Conservation (phyloP, 64 coral and sea anemone genomes). For the Catalaphyllia jardinei region DNA sequence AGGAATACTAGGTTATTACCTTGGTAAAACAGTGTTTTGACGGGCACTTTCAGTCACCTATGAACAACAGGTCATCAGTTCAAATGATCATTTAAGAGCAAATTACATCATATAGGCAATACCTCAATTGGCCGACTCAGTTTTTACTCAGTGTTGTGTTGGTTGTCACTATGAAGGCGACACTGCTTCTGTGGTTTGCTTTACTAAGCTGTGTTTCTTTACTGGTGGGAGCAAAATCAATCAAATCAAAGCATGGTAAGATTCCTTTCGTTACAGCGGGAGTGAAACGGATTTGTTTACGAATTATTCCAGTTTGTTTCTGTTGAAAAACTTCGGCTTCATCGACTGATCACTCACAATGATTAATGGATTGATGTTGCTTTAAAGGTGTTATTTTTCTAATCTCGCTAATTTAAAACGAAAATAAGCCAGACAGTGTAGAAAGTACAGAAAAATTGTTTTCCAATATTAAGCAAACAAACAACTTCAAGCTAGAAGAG, state of each 20-base stretch:
- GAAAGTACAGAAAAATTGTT: not conserved
- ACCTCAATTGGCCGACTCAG: not conserved
- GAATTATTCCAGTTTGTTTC: not conserved
- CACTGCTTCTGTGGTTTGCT: not conserved
- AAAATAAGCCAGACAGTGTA: not conserved
- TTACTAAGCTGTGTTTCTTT: conserved; percentile 1
- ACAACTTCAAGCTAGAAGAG: not conserved
- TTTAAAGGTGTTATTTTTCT: not conserved
- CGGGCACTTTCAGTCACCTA: not conserved
- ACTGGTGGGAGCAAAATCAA: conserved; percentile 13
- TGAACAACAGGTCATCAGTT: conserved; percentile 34
- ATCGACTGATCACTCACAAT: not conserved
- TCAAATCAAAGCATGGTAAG: conserved; percentile 33
- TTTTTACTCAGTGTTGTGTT: not conserved
- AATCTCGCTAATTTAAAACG: not conserved
- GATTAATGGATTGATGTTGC: not conserved
- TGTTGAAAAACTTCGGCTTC: not conserved
- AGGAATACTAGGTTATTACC: not conserved
- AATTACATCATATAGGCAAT: conserved; percentile 44
- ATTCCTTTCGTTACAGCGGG: not conserved
- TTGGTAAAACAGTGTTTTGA: not conserved
- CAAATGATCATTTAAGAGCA: conserved; percentile 17
- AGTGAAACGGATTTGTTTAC: not conserved
- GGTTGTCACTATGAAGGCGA: conserved; percentile 1
- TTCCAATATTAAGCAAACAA: not conserved